Evolutionary conservation across 1,140 invertebrate species (phyloP), one percentile per base, ranked within the genome.

Genomic region (Tribolium castaneum): DNA sequence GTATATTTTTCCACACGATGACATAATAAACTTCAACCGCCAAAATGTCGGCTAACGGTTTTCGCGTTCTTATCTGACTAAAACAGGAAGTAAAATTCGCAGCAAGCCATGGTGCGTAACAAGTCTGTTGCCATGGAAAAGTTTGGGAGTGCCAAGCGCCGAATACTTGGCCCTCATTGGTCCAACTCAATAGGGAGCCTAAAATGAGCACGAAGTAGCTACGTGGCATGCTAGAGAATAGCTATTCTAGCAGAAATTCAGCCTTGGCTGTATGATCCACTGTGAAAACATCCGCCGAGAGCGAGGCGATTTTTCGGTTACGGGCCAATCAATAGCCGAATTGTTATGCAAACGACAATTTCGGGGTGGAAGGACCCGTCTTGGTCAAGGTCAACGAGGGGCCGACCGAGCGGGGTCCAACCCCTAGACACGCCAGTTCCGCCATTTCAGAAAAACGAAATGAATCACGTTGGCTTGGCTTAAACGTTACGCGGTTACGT

Each of bases 41-140:
- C 39, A 77, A 77, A 77, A 77, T 30, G 66, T 52, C 49, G 59
- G n/a, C 59, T 77, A 77, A 77, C 75, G 75, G 75, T 77, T 77
- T 77, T 66, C 54, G 75, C 59, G 56, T 77, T 77, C 62, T 77
- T 70, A 77, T 66, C 59, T 66, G 59, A 70, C 70, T 72, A 78
- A 72, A 72, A 59, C 77, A 78, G 77, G 77, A 78, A 78, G 77
- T 78, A 59, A 50, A 78, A 75, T 78, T 78, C 72, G 71, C 71
- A 74, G 71, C 62, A 59, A 51, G 71, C 56, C 22, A n/a, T 62
- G 25, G 70, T 80, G 75, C 78, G 75, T 77, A 76, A 75, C 75
- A 80, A 72, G 70, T 71, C 75, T 80, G 78, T 80, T 80, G 75
- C 78, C 78, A 80, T 77, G 78, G 78, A 54, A 74, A 80, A 80